Evolutionary conservation across 2,797 vertebrate genomes (phyloP), one percentile per base, ranked within the genome.

Genomic region (Steatocranus sp.): DNA sequence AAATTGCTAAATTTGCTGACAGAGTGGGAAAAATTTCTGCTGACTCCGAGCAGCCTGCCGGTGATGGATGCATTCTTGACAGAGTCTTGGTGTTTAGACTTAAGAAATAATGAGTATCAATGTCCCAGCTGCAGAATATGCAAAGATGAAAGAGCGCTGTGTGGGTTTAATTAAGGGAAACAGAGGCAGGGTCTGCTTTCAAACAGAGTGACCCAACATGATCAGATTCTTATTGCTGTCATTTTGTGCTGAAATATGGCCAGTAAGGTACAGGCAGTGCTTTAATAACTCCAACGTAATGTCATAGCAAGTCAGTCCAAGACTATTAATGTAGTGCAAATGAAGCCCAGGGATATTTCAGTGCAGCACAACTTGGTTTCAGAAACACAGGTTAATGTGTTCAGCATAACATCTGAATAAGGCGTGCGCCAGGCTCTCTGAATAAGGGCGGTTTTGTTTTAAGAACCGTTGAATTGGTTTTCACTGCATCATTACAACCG

Each of bases 1-100:
- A 98, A 98, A 99, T 98, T 97, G 97, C 95, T 90, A 94, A 97
- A 99, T 97, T 95, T 97, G 98, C 98, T 99, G 98, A 99, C 86
- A 70, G 95, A 86, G 97, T 93, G 93, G 93, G 96, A 97, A 92
- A 92, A 83, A 87, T 80, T 96, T 95, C 92, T 93, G 98, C 98
- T 99, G 98, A 99, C 97, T 98, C 89, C 86, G 91, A 97, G 96
- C 94, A 95, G 95, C 95, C 95, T 85, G 94, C 93, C 87, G 17
- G 96, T 99, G 98, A 99, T 99, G 98, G 98, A 99, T 99, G 98
- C 96, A 96, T 98, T 99, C 98, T 99, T 99, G 98, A 99, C 98
- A 99, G 97, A 98, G 97, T 97, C 98, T 98, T 97, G 97, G 97
- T 98, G 97, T 98, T 99, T 98, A 97, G 97, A 98, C 97, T 98